phyloP scores from a whole-genome alignment of 2,113 vertebrate species.

The Cochlearius cochlearius region DNA sequence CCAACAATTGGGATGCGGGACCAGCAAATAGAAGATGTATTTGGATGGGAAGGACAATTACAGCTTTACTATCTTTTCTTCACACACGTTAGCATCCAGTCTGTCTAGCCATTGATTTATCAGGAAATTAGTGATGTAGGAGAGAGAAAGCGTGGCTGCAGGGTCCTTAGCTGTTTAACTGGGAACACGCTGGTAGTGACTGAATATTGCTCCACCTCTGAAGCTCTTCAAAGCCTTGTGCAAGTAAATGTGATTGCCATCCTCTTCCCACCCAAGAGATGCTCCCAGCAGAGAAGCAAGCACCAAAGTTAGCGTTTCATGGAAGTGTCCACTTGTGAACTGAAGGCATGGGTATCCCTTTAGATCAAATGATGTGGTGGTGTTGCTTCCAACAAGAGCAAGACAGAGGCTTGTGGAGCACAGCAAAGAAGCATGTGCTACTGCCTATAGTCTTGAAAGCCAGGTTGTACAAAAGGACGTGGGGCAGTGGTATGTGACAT shows the following conservation, averaged over 20 bases:
- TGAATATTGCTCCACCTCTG: background rate
- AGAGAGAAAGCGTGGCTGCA: background rate
- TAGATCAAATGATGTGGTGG: background rate
- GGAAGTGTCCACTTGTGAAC: background rate
- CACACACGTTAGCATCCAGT: background rate
- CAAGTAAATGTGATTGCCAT: background rate
- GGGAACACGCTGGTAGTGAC: background rate
- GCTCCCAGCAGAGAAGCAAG: background rate
- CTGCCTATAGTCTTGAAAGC: background rate
- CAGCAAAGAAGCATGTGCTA: background rate
- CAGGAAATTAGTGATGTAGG: background rate
- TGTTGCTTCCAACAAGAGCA: background rate
- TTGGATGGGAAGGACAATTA: background rate
- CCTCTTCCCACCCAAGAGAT: background rate
- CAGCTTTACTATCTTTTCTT: rapidly evolving
- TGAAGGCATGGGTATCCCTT: background rate
- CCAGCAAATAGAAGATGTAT: background rate
- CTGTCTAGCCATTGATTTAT: background rate
- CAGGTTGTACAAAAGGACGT: background rate
- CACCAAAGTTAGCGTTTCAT: background rate
- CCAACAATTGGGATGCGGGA: background rate
- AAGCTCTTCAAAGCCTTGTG: background rate
- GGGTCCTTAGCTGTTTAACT: background rate
- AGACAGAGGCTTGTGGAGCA: background rate
- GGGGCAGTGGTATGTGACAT: background rate